phyloP scores from a whole-genome alignment of 2,888 invertebrate species.

The Fabriciana adippe region DNA sequence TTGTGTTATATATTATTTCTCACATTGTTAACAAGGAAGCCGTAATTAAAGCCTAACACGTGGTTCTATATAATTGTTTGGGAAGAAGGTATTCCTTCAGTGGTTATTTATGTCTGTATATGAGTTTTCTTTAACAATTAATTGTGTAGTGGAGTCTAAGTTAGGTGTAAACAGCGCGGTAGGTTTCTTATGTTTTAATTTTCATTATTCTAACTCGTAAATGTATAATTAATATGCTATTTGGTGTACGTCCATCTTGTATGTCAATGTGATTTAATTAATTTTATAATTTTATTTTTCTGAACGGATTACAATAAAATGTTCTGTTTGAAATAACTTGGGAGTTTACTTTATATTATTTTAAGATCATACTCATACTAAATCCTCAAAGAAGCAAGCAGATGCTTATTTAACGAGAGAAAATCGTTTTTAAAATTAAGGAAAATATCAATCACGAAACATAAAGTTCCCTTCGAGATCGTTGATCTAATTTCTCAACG shows the following conservation, averaged over 20 bases:
- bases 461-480: slow-evolving; percentile 23
- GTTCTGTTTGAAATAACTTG: slow-evolving; percentile 79
- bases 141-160: slow-evolving; percentile 74
- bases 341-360: slow-evolving; percentile 58
- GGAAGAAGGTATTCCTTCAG: slow-evolving; percentile 30
- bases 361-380: slow-evolving; percentile 19
- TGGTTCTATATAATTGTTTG: slow-evolving; percentile 32
- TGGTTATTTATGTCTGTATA: slow-evolving; percentile 81
- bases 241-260: slow-evolving; percentile 81
- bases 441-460: slow-evolving; percentile 13
- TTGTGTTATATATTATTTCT: slow-evolving; percentile 80
- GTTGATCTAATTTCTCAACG: slow-evolving; percentile 21
- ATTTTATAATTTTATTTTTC: slow-evolving; percentile 76
- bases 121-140: slow-evolving; percentile 67
- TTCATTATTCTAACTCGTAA: slow-evolving; percentile 72
- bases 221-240: slow-evolving; percentile 73
- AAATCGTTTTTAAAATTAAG: slow-evolving; percentile 10
- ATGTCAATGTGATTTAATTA: slow-evolving; percentile 81
- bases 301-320: slow-evolving; percentile 82
- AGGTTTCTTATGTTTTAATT: slow-evolving; percentile 63
- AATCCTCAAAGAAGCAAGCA: slow-evolving; percentile 17
- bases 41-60: slow-evolving; percentile 45
- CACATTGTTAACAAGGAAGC: slow-evolving; percentile 63
- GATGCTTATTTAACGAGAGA: slow-evolving; percentile 6
- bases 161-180: slow-evolving; percentile 67